Base-by-base conservation (phyloP, 2,888 invertebrate genomes). In the Antheraea assamensis region DNA sequence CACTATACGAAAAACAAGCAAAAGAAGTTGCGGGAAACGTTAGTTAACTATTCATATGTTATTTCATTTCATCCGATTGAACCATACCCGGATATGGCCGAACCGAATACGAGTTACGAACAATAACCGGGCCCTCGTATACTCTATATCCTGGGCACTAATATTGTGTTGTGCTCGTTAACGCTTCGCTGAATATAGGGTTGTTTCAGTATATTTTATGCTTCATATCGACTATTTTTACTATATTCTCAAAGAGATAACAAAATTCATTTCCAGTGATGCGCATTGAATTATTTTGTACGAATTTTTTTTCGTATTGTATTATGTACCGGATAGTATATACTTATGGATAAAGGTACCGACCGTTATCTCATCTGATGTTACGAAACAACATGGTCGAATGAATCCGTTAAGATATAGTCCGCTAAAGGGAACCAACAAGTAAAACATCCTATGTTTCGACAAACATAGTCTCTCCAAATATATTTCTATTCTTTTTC, bases 161-260 rank as follows among this genome's bases (percentile, higher is more conserved):
- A 61, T 61, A 61, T 61, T 61, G 61, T 30, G 27, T 61, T 61
- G 61, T 30, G 61, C 61, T 61, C 61, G 61, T 61, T 61, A 61
- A 61, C 61, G 61, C 61, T 61, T 27, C 61, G 17, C 27, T 27
- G 27, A 61, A 61, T 61, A 61, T 61, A 61, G 61, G 61, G 61
- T 61, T 61, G 61, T 61, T 27, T 30, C 27, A 58, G 7, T 58
- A 58, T 8, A 24, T 58, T 21, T 58, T 21, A 55, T 21, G 5
- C 10, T 58, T 58, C 7, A 10, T 24, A 27, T 24, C 27, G 27
- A 61, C 17, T 19, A 52, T 21, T 55, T 58, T n/a, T 55, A 24
- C 2, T 61, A 61, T 61, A 5, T 61, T 61, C 27, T 61, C 17
- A 15, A 27, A 61, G 27, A 27, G 61, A 61, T 61, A 27, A 61